These are phyloP conservation scores for Drosophila setifemur DNA, from an alignment of 1,140 invertebrate species.

Conservation along the genomic window DNA sequence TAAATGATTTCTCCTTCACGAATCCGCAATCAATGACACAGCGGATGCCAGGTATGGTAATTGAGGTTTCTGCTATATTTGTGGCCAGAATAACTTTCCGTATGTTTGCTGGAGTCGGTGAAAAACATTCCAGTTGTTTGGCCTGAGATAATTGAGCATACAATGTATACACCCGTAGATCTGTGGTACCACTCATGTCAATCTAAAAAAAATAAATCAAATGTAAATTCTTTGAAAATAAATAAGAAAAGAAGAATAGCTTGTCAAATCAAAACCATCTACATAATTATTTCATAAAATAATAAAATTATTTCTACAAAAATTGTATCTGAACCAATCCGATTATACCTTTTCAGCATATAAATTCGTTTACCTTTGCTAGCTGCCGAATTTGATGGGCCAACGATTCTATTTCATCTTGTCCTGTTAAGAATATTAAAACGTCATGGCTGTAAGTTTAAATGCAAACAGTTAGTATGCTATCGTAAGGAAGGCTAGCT, in stretches of 20 bases:
- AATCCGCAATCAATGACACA: slow-evolving; percentile 97
- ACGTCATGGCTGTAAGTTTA: slow-evolving; percentile 89
- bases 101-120: slow-evolving; percentile 85
- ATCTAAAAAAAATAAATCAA: slow-evolving; percentile 6
- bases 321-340: no score
- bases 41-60: slow-evolving; percentile 97
- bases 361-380: slow-evolving; percentile 84
- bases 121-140: slow-evolving; percentile 91
- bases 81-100: slow-evolving; percentile 98
- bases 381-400: slow-evolving; percentile 90
- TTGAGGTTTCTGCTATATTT: slow-evolving; percentile 98
- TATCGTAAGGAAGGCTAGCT: neutral
- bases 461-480: neutral
- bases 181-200: slow-evolving; percentile 54
- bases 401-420: slow-evolving; percentile 98
- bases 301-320: no score
- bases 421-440: slow-evolving; percentile 98
- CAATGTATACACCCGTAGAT: slow-evolving; percentile 90
- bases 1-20: slow-evolving; percentile 93
- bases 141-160: slow-evolving; percentile 91
- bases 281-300: no score
- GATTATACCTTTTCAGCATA: no score
- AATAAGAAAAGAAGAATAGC: neutral
- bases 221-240: neutral
- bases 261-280: no score